These are phyloP conservation scores for Sylvia atricapilla DNA, from an alignment of 2,113 vertebrate species.

Conservation along the genomic window DNA sequence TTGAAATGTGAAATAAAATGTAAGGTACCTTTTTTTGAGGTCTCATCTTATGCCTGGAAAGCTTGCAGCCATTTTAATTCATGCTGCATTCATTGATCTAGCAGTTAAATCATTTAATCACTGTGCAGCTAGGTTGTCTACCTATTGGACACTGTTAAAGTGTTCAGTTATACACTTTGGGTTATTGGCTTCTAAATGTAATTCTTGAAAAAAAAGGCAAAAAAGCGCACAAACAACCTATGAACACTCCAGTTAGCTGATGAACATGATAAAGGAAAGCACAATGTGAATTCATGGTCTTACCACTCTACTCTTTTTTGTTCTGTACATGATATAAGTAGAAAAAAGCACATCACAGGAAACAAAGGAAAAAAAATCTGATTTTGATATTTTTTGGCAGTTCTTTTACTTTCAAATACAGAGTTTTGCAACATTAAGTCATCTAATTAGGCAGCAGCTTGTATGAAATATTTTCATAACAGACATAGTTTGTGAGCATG, in stretches of 20 bases:
- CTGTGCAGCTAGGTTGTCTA: not conserved
- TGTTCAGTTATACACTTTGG: not conserved
- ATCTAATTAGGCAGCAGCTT: slow-evolving; percentile 38
- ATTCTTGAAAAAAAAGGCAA: not conserved
- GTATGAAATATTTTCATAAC: slow-evolving; percentile 30
- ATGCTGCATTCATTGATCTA: slow-evolving; percentile 41
- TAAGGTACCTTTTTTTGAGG: not conserved
- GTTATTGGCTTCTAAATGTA: slow-evolving; percentile 13
- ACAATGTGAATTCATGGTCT: not conserved
- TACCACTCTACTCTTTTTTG: not conserved
- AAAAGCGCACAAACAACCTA: not conserved
- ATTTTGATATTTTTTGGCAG: slow-evolving; percentile 6
- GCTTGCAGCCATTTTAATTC: slow-evolving; percentile 59
- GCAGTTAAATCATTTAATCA: slow-evolving; percentile 44
- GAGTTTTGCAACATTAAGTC: slow-evolving; percentile 41
- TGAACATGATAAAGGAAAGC: not conserved
- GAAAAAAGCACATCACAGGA: not conserved
- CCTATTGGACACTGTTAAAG: not conserved
- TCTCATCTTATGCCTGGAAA: not conserved
- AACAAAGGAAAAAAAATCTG: not conserved
- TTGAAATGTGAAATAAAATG: slow-evolving; percentile 1
- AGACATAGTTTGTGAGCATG: not conserved
- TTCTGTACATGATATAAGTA: not conserved
- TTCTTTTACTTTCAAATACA: slow-evolving; percentile 3
- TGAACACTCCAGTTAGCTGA: not conserved